phyloP scores from a whole-genome alignment of 2,797 vertebrate genomes.

The Heterohyrax brucei region DNA sequence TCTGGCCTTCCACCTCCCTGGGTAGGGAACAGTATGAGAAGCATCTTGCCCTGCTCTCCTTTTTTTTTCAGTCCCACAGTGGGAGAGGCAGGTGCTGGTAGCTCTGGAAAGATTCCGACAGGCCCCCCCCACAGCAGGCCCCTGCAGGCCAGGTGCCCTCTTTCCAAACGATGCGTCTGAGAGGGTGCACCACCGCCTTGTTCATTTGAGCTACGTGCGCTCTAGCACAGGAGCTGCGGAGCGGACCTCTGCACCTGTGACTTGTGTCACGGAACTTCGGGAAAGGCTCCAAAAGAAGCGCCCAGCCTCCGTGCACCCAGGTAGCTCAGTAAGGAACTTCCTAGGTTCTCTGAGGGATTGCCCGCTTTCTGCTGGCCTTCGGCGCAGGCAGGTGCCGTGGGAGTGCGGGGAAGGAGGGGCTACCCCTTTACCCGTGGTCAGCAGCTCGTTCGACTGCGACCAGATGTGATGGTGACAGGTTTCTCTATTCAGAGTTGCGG shows the following conservation, averaged over 20 bases:
- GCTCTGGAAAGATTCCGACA: not conserved
- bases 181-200: not conserved
- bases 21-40: not conserved
- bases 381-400: not conserved
- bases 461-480: conserved; percentile 59
- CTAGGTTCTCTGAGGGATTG: not conserved
- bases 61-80: not conserved
- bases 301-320: not conserved
- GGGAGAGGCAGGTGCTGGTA: not conserved
- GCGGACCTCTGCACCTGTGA: not conserved
- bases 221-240: rapidly evolving
- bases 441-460: not conserved
- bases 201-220: rapidly evolving
- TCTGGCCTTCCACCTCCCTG: not conserved
- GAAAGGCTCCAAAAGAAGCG: not conserved
- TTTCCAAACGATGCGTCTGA: not conserved
- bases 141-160: not conserved
- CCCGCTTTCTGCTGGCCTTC: not conserved
- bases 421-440: conserved; percentile 28
- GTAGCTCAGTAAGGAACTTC: conserved; percentile 16
- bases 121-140: not conserved
- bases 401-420: conserved; percentile 36
- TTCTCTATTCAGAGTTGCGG: not conserved
- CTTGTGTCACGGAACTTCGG: not conserved
- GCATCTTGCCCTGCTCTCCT: not conserved